Evolutionary conservation across 2,113 vertebrate genomes (phyloP), one percentile per base, ranked within the genome.

Genomic region (Ictidomys tridecemlineatus): DNA sequence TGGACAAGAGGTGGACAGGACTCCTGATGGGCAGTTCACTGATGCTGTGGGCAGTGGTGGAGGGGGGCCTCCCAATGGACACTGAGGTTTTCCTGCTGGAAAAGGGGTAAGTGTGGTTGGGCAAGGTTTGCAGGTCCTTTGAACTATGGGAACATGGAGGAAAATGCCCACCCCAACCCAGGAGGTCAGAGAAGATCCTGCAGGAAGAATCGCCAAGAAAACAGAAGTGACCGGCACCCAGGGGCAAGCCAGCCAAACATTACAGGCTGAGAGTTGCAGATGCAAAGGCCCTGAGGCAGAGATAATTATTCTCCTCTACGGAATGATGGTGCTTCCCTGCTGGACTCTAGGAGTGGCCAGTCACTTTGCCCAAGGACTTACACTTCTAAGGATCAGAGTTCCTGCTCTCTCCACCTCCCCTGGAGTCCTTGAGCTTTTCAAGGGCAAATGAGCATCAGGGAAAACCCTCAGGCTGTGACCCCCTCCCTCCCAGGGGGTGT

Each of bases 381-480:
- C 26, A 45, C 45, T 82, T 85, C 58, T 92, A 30, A 77, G 80
- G 51, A 73, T 80, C 84, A 48, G 69, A 18, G 32, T 28, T 58
- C 32, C 7, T 0, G 37, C 8, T 73, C 18, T 37, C 20, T 34
- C 24, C 42, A 9, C 28, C 11, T 0, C 18, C 5, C 8, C 45
- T 20, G 26, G 72, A 69, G 30, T 73, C 92, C 76, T 92, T 96
- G 93, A 91, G 18, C 63, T 86, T 89, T 67, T 42, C 8, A 34
- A 86, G 84, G 95, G 87, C 94, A 76, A 39, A 28, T 16, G 34
- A 67, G 20, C 8, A 30, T 26, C 65, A 17, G 0, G 5, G 53
- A 53, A 58, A 83, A 63, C 30, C 58, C 45, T 80, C 83, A 26
- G 11, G 12, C n/a, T 5, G 0, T 8, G 26, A 86, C 48, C 67